Evolutionary conservation across 1,140 invertebrate species (phyloP), one percentile per base, ranked within the genome.

Genomic region (Phortica variegata): DNA sequence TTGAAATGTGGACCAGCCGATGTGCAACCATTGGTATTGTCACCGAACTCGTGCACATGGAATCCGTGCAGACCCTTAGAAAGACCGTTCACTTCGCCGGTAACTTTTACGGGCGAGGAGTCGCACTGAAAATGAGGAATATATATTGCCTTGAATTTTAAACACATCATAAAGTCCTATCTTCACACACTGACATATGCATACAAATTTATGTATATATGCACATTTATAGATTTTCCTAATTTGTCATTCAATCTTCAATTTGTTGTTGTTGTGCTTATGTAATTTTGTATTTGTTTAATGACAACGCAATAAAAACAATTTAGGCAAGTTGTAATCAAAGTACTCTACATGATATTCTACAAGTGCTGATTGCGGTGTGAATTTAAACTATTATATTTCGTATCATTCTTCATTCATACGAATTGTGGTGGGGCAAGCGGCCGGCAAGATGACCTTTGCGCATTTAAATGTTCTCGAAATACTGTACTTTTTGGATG

Each of bases 1-100:
- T 99, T 99, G 79, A 93, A 99, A 79, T 99, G 97, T 1, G 92
- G 81, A 1, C 95, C 97, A 15, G 96, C 93, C 41, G 91, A 95
- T 3, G 86, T 93, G 77, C 97, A 99, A 0, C 95, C 94, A 76
- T 97, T 95, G 29, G 93, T 95, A 54, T 93, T 91, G 74, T 98
- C 95, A 1, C 96, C 97, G 76, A 93, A 97, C 79, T 98, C 89
- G 73, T 99, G 97, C 43, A 99, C 84, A 75, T 99, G 97, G 79
- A 99, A 98, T 21, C 96, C 74, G 75, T 93, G 90, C 18, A 81
- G 60, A 9, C 89, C 89, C 60, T 83, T 77, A 10, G 79, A 70
- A 31, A 93, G 74, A 6, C 89, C 89, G 17, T 61, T 78, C 10
- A 93, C 78, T 74, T 89, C 81, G 12, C 90, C 91, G 17, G 80